Evolutionary conservation across 2,797 vertebrate species (phyloP), one percentile per base, ranked within the genome.

Genomic region (Thunnus albacares): DNA sequence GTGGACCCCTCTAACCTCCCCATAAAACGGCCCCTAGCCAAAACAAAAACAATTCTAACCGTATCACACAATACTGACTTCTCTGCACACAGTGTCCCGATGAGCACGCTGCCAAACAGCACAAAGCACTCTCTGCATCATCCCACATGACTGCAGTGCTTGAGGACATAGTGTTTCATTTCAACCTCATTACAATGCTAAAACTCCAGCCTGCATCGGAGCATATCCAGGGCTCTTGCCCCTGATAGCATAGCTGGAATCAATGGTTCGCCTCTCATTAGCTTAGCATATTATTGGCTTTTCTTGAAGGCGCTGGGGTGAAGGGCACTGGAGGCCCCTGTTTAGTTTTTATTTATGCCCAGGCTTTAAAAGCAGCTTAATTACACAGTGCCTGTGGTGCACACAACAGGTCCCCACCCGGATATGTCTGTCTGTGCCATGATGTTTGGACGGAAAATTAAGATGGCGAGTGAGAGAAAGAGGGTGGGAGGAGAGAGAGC

Each of bases 281-380:
- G 91, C 90, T 90, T 90, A 93, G 91, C 90, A 91, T 92, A 93
- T 93, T 93, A 93, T 92, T 92, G 92, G 91, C 89, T 92, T 90
- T 91, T 90, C 90, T 90, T 81, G 81, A 87, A 92, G 90, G 87
- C 82, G 75, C 88, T 49, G 70, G 83, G 92, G 89, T 85, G 89
- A 89, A 93, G 93, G 92, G 87, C 91, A 92, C 90, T 73, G 79
- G 93, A 90, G 92, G 91, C 89, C 86, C 67, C 75, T 81, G 84
- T 93, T 93, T 92, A 91, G 81, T 91, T 93, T 91, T 91, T 93
- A 94, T 94, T 93, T 93, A 91, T 84, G 88, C 88, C 71, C 18
- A 15, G 82, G 64, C 84, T 90, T 93, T 93, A 89, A 94, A 92
- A 92, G 85, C 69, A 15, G 88, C 92, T 95, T 94, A 94, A 94